Evolutionary conservation across 1,140 invertebrate genomes (phyloP), one percentile per base, ranked within the genome.

Genomic region (Drosophila virilis): DNA sequence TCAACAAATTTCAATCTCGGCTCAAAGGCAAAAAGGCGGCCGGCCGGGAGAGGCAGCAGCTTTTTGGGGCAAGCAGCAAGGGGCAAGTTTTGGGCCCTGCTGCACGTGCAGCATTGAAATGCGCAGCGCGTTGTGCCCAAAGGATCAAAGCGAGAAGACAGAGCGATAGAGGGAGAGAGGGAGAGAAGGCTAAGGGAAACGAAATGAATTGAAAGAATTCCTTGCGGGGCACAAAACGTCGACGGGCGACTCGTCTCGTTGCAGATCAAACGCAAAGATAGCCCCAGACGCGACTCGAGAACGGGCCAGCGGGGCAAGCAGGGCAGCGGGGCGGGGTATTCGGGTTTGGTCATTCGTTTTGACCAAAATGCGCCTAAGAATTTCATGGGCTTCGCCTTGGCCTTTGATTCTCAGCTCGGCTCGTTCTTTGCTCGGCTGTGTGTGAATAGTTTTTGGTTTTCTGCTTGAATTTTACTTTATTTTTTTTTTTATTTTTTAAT

Each of bases 141-240:
- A 86, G 84, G 83, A 88, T 88, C 76, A 72, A 13, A 51, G 46
- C 6, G 50, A 48, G n/a, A 0, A 48, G 46, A 22, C 6, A 48
- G 46, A 32, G 22, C 1, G 43, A 48, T 9, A 28, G 22, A 28
- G 35, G 17, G 17, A 17, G 2, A 22, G 22, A 22, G 22, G 22
- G 12, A 12, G 8, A 22, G 45, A n/a, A 12, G 50, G 12, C 9
- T 3, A 13, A 10, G 8, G 4, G 0, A 50, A 60, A 58, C 48
- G 76, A 86, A 86, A 86, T 86, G 79, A 86, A 86, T 86, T 86
- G 83, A 86, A 86, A 82, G 83, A 88, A 86, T 86, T 86, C 83
- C 83, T 86, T 57, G 83, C 83, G 77, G 81, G 71, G 81, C 81
- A 69, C 62, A 85, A 32, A 58, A 83, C 80, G 83, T 80, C 77